Percentiles rank a stretch among this genome's conserved stretches.
Evolutionary conservation across 1,140 invertebrate genomes (phyloP).

Genomic region (Cherax destructor): DNA sequence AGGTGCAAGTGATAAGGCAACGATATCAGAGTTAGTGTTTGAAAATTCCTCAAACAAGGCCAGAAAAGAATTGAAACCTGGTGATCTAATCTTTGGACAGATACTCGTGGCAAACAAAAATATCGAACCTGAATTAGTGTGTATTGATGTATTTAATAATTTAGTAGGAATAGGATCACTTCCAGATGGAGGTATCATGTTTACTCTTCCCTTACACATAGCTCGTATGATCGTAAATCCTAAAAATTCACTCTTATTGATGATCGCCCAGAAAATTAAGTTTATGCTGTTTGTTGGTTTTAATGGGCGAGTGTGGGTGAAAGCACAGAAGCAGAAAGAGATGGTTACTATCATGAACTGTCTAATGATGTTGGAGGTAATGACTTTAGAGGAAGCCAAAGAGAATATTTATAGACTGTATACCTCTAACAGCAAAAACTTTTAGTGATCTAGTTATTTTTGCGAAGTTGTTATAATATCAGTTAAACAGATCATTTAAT

Average conservation of each 20-base stretch:
- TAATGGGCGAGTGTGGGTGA: constrained; percentile 96
- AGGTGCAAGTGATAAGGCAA: constrained; percentile 88
- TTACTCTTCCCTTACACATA: constrained; percentile 78
- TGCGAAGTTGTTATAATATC: background rate
- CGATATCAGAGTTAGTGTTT: constrained; percentile 89
- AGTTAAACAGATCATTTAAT: background rate
- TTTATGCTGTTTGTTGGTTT: constrained; percentile 81
- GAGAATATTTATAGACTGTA: constrained; percentile 55
- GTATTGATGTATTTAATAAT: constrained; percentile 88
- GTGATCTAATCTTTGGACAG: constrained; percentile 83
- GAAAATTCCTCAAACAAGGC: constrained; percentile 97
- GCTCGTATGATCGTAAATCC: constrained; percentile 85
- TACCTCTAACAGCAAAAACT: background rate
- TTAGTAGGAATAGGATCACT: constrained; percentile 90
- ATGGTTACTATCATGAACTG: constrained; percentile 88
- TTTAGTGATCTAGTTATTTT: background rate
- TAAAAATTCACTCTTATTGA: constrained; percentile 84
- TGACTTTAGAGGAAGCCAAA: constrained; percentile 80
- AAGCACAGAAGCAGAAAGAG: constrained; percentile 83
- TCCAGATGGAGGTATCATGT: constrained; percentile 84
- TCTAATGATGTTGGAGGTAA: constrained; percentile 84
- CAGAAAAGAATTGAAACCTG: constrained; percentile 82
- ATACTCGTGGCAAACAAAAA: constrained; percentile 90
- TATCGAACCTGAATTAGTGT: constrained; percentile 95
- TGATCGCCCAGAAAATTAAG: constrained; percentile 80